Evolutionary conservation across 2,113 vertebrate species (phyloP), one percentile per base, ranked within the genome.

Genomic region (Tretioscincus oriximinensis): DNA sequence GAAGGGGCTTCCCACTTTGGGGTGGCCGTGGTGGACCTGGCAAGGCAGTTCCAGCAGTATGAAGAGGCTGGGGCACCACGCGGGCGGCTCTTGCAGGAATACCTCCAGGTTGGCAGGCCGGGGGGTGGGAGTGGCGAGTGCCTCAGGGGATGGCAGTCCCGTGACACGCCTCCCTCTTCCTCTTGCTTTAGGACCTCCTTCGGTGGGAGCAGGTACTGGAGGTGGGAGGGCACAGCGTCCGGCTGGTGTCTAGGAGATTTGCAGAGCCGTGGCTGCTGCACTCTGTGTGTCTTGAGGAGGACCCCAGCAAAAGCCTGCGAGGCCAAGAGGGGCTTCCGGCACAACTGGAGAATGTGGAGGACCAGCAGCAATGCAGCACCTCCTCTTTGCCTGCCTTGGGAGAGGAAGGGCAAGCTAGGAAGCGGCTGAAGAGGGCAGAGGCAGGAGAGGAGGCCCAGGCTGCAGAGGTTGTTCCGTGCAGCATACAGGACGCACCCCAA

Each of bases 251-350:
- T 22, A 16, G 90, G 26, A 83, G 89, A 4, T 93, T 88, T 16
- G 93, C 95, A 24, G 81, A 66, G 58, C 95, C 96, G 0, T 97
- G 97, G 97, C 94, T 97, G 8, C 78, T 97, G 1, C 93, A 94
- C 72, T 95, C 94, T 0, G 86, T 94, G 5, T 84, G 77, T 29
- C 84, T 88, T 22, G 91, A 72, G 74, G 87, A 4, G 51, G 86
- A n/a, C 1, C 3, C 2, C 9, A 12, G n/a, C 6, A 14, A 16
- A 18, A 28, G 10, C 7, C 24, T 26, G n/a, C 9, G 24, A 26
- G 63, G 26, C 49, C 8, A 41, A 41, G 58, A 61, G 7, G 24
- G 22, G 24, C 35, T 58, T 22, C 0, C 47, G 60, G 70, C 66
- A 70, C 89, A 64, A 63, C 70, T 87, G 35, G 31, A 20, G 10